Base-by-base conservation (phyloP, 2,888 invertebrate species). In the Lepidonotus clava region DNA sequence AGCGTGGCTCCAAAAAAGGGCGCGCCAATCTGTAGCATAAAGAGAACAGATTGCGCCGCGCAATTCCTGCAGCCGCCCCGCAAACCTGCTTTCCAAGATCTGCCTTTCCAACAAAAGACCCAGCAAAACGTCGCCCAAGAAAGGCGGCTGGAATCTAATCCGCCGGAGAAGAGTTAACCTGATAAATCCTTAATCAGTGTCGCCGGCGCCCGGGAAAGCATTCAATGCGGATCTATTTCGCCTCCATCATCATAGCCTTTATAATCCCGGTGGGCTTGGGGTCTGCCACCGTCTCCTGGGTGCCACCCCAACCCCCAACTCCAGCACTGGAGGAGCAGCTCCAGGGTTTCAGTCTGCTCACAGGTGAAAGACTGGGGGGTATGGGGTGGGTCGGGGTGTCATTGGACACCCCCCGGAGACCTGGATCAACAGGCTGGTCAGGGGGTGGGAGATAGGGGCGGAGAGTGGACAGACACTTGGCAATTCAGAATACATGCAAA, bases 141-240 rank as follows among this genome's bases (percentile, higher is more conserved):
- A n/a, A n/a, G n/a, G n/a, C n/a, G n/a, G n/a, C n/a, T n/a, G n/a
- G n/a, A n/a, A n/a, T n/a, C n/a, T n/a, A n/a, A n/a, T n/a, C n/a
- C n/a, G n/a, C n/a, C n/a, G n/a, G n/a, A n/a, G n/a, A 56, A 28
- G 61, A 61, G 61, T 61, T 61, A 61, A 61, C 61, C 28, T 28
- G 61, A 61, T 61, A 61, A 61, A 61, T 61, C 61, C 61, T 61
- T 61, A 61, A 61, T 61, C 61, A 61, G 61, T 24, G 61, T 61
- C 61, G 28, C 24, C 4, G 28, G 11, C 61, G 11, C 28, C 28
- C 28, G 28, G 11, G n/a, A 61, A 2, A 6, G 61, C 61, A 24
- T 61, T 61, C 61, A 61, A 61, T 61, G 61, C 24, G 28, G 28
- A 61, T 61, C 61, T 61, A 61, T 28, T 28, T 28, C 61, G 28